Percentiles rank a stretch among this genome's conserved stretches.
Evolutionary conservation across 2,113 vertebrate species (phyloP).

Genomic region (Donacobius atricapilla): DNA sequence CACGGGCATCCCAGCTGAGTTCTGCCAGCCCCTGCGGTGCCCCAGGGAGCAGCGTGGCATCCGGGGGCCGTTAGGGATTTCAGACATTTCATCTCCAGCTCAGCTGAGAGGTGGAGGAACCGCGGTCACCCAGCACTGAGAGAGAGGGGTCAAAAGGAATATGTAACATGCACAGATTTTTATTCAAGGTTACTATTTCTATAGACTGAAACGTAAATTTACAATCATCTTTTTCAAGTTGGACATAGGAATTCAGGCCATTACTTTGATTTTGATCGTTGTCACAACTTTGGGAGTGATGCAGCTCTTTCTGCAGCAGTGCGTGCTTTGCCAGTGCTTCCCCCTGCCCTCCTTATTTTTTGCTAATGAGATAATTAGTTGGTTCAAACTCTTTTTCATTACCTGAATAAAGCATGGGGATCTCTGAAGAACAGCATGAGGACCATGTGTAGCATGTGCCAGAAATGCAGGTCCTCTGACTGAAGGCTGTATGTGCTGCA

Average conservation of each 20-base stretch:
- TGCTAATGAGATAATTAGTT: constrained; percentile 4
- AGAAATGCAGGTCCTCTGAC: constrained; percentile 11
- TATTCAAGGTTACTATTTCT: background rate
- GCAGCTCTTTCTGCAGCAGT: background rate
- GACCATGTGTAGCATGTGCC: constrained; percentile 29
- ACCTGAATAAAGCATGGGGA: background rate
- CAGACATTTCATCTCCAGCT: background rate
- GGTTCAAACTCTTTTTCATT: constrained; percentile 13
- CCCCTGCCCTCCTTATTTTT: background rate
- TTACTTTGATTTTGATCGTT: background rate
- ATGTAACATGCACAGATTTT: background rate
- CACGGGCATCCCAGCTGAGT: background rate
- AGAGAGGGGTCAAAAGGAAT: background rate
- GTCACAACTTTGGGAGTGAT: background rate
- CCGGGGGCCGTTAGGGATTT: too few relatives aligned
- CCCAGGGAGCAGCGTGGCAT: background rate
- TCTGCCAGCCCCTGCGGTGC: rapidly evolving
- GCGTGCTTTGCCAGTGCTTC: background rate
- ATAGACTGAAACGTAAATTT: background rate
- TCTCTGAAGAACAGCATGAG: constrained; percentile 53
- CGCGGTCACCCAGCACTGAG: background rate
- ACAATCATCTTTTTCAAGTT: background rate
- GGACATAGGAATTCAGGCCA: background rate
- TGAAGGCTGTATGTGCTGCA: constrained; percentile 12
- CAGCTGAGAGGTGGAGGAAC: background rate